A percentile compares a stretch with the other conserved stretches of the same genome.
Evolutionary conservation across 2,888 invertebrate species (phyloP).

Genomic region (Hirtodrosophila cameraria): DNA sequence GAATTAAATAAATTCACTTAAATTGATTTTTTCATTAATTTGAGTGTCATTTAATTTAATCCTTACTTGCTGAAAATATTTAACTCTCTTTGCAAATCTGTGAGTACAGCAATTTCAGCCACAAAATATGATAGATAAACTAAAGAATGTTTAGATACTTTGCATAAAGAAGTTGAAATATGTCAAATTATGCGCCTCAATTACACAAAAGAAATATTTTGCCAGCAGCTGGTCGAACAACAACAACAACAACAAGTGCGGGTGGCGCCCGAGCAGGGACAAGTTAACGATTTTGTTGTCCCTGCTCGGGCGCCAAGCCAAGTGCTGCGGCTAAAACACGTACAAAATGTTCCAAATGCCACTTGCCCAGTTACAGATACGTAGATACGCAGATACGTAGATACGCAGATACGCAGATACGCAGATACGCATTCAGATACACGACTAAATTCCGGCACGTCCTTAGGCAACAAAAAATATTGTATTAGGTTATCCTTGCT

Average conservation of each 20-base stretch:
- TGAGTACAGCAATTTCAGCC: too few relatives aligned
- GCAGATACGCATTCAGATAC: constrained; percentile 45
- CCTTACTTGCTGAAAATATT: too few relatives aligned
- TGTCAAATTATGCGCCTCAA: constrained; percentile 38
- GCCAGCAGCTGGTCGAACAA: constrained; percentile 47
- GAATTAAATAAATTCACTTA: background rate
- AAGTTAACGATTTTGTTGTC: background rate
- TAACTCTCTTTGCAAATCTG: too few relatives aligned
- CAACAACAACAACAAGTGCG: background rate
- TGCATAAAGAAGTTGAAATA: constrained; percentile 15
- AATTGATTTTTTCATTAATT: background rate
- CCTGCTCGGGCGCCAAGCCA: constrained; percentile 6
- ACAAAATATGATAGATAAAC: too few relatives aligned
- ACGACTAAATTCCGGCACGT: constrained; percentile 64
- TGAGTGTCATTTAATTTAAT: background rate
- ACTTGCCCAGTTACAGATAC: constrained; percentile 29
- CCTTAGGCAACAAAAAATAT: constrained; percentile 68
- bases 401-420: constrained; percentile 24
- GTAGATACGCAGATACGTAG: constrained; percentile 24
- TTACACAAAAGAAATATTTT: constrained; percentile 42
- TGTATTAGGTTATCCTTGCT: constrained; percentile 74
- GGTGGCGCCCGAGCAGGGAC: background rate
- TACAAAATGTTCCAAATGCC: constrained; percentile 46
- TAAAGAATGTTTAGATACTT: constrained; percentile 11
- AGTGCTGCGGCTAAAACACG: constrained; percentile 35